Percentiles rank a stretch among this genome's conserved stretches.
phyloP scores from a whole-genome alignment of 2,113 vertebrate genomes.

The Pelodiscus sinensis region DNA sequence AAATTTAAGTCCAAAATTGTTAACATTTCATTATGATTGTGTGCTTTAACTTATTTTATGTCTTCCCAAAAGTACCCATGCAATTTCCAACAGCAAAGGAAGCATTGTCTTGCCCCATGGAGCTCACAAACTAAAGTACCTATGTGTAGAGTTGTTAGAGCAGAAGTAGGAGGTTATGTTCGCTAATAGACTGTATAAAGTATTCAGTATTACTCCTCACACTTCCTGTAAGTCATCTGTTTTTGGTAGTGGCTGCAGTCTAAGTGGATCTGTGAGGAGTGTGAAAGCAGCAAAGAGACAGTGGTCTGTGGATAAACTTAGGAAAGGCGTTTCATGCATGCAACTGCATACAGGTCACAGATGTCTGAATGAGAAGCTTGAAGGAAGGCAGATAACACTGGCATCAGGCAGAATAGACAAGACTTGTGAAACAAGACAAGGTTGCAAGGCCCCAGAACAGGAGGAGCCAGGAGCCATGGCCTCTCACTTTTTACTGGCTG shows the following conservation, averaged over 20 bases:
- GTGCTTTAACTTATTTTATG: not conserved
- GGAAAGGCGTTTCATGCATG: not conserved
- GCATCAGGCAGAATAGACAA: not conserved
- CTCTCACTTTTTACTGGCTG: no score
- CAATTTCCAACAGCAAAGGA: not conserved
- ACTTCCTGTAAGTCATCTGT: not conserved
- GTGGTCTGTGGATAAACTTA: not conserved
- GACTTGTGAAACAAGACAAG: not conserved
- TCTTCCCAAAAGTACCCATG: not conserved
- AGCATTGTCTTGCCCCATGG: slow-evolving; percentile 11
- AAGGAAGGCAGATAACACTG: not conserved
- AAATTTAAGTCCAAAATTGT: not conserved
- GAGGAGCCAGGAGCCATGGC: no score
- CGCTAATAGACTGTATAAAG: slow-evolving; percentile 5
- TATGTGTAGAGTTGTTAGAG: not conserved
- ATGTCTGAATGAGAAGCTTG: not conserved
- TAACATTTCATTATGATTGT: not conserved
- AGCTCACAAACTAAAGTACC: not conserved
- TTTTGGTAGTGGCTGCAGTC: not conserved
- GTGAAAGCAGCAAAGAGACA: not conserved
- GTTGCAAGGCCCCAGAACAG: not conserved
- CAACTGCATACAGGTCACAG: not conserved
- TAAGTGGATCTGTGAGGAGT: not conserved
- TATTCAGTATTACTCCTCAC: not conserved
- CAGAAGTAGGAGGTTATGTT: slow-evolving; percentile 19